A percentile compares a stretch with the other conserved stretches of the same genome.
Evolutionary conservation across 2,113 vertebrate species (phyloP).

Genomic region (Campylomormyrus numenius): DNA sequence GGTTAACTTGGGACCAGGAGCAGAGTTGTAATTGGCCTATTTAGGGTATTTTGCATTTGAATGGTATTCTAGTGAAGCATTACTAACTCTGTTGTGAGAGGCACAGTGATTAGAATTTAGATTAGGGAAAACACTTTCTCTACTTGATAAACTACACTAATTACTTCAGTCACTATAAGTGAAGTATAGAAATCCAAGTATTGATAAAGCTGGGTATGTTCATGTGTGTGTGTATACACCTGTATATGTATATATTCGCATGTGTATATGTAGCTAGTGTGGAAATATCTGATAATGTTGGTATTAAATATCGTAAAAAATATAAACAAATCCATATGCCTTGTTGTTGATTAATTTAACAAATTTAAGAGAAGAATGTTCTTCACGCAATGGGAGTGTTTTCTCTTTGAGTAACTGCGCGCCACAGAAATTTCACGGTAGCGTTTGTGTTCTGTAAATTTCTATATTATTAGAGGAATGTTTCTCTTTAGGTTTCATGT

Average conservation of each 20-base stretch:
- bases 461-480: not conserved
- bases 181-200: conserved; percentile 64
- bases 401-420: conserved; percentile 63
- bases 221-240: not conserved
- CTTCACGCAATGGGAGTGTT: conserved; percentile 61
- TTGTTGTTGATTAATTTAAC: conserved; percentile 52
- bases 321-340: conserved; percentile 34
- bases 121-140: conserved; percentile 83
- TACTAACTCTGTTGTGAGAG: conserved; percentile 92
- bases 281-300: conserved; percentile 3
- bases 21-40: conserved; percentile 94
- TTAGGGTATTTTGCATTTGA: conserved; percentile 98
- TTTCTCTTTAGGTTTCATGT: not conserved
- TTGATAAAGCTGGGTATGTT: conserved; percentile 67
- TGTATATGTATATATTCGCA: not conserved
- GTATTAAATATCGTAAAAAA: conserved; percentile 21
- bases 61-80: conserved; percentile 79
- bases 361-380: conserved; percentile 69
- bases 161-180: conserved; percentile 77
- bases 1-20: conserved; percentile 74
- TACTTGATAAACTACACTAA: conserved; percentile 81
- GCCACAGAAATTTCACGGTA: not conserved
- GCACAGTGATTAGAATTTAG: conserved; percentile 92
- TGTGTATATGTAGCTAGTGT: not conserved
- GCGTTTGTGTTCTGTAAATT: not conserved